These are phyloP conservation scores for Aproaerema taeniolella DNA, from an alignment of 2,888 invertebrate genomes.

Conservation along the genomic window DNA sequence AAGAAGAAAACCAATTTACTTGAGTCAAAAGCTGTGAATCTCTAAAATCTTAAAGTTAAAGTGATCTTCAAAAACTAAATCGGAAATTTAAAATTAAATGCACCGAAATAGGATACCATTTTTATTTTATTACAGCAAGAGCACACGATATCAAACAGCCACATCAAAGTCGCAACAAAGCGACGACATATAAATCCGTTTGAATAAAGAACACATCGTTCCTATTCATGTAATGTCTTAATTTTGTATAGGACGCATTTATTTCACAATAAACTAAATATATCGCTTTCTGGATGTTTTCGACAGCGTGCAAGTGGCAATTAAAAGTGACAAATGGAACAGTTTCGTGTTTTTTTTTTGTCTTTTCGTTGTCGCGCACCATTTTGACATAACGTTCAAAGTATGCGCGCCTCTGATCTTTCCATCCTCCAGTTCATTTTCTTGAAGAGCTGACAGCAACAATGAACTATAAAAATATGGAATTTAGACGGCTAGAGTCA, in stretches of 20 bases:
- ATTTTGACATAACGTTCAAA: slow-evolving; percentile 39
- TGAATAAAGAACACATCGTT: slow-evolving; percentile 40
- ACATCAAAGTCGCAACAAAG: slow-evolving; percentile 38
- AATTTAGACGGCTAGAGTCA: neutral
- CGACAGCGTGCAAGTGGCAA: slow-evolving; percentile 69
- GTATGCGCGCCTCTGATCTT: slow-evolving; percentile 49
- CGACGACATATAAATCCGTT: slow-evolving; percentile 46
- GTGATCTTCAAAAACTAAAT: too few relatives aligned
- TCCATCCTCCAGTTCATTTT: slow-evolving; percentile 39
- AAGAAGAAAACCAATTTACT: too few relatives aligned
- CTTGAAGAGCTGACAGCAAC: slow-evolving; percentile 26
- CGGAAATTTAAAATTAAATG: too few relatives aligned
- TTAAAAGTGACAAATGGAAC: slow-evolving; percentile 76
- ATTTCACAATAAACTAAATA: slow-evolving; percentile 72
- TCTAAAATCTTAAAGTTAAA: too few relatives aligned
- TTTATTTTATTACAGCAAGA: too few relatives aligned
- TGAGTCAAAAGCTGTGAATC: too few relatives aligned
- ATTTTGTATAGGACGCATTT: slow-evolving; percentile 42
- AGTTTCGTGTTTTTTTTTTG: slow-evolving; percentile 43
- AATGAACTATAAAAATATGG: slow-evolving; percentile 24
- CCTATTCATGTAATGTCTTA: slow-evolving; percentile 51
- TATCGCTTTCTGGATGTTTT: slow-evolving; percentile 57
- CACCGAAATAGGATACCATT: too few relatives aligned
- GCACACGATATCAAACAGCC: too few relatives aligned
- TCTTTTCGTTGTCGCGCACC: slow-evolving; percentile 28